Percentiles rank a stretch among this genome's conserved stretches.
Evolutionary conservation across 1,140 invertebrate species (phyloP).

Genomic region (Zaprionus inermis): DNA sequence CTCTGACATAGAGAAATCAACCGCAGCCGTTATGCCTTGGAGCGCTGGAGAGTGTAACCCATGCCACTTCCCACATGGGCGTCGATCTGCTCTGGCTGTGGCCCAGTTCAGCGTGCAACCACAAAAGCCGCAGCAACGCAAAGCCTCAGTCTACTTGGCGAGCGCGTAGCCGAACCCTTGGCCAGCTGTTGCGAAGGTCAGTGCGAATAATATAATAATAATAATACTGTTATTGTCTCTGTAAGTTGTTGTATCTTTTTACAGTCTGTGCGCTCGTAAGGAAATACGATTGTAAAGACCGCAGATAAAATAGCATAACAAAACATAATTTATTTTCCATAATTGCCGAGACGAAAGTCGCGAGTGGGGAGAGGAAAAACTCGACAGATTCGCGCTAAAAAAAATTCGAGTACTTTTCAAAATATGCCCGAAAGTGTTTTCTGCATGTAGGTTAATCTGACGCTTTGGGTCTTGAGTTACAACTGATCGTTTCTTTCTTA

Average conservation of each 20-base stretch:
- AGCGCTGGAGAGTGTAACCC: constrained; percentile 18
- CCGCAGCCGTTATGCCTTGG: not conserved
- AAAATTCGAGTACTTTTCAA: not conserved
- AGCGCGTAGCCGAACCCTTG: constrained; percentile 37
- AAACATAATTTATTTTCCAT: constrained; percentile 44
- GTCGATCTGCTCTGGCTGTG: constrained; percentile 25
- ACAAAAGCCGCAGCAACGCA: constrained; percentile 29
- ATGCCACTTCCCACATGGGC: constrained; percentile 19
- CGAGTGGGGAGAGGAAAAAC: not conserved
- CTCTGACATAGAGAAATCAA: constrained; percentile 4
- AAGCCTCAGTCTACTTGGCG: constrained; percentile 53
- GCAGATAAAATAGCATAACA: constrained; percentile 20
- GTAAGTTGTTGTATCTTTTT: constrained; percentile 5
- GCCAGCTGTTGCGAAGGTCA: constrained; percentile 64
- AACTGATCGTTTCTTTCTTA: constrained; percentile 35
- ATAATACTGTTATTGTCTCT: constrained; percentile 39
- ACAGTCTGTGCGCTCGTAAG: constrained; percentile 29
- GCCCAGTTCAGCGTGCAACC: constrained; percentile 20
- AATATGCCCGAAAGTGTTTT: not conserved
- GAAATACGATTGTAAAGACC: constrained; percentile 50
- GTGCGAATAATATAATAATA: constrained; percentile 43
- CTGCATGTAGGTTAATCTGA: constrained; percentile 71
- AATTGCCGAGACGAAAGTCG: constrained; percentile 61
- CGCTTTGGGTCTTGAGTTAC: constrained; percentile 69
- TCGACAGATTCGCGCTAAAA: constrained; percentile 1